A percentile compares a stretch with the other conserved stretches of the same genome.
Evolutionary conservation across 2,888 invertebrate species (phyloP).

Genomic region (Hirtodrosophila confusa): DNA sequence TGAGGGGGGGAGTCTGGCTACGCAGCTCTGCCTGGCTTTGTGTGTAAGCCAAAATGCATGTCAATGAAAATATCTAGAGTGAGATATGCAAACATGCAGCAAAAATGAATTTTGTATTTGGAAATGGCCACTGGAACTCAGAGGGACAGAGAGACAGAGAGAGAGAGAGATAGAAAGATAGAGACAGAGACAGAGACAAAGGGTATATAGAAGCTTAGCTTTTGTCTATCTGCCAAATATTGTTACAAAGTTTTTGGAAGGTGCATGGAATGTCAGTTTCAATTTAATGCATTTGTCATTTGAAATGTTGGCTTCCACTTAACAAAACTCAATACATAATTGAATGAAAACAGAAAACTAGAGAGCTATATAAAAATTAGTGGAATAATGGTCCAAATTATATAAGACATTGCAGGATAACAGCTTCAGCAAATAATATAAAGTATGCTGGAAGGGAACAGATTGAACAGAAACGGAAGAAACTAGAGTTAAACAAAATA

Average conservation of each 20-base stretch:
- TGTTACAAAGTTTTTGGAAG: slow-evolving; percentile 28
- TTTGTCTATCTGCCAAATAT: slow-evolving; percentile 36
- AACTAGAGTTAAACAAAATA: no score
- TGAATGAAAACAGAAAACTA: background rate
- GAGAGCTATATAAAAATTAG: no score
- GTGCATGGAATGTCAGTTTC: slow-evolving; percentile 5
- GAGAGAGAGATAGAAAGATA: background rate
- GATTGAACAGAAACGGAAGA: no score
- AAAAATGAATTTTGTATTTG: slow-evolving; percentile 67
- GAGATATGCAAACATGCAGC: slow-evolving; percentile 70
- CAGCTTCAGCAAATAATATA: no score
- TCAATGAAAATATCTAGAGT: slow-evolving; percentile 70
- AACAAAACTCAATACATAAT: background rate
- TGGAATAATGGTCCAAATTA: no score
- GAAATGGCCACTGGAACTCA: slow-evolving; percentile 18
- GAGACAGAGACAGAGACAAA: background rate
- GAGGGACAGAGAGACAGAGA: background rate
- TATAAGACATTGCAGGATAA: no score
- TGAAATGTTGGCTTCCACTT: slow-evolving; percentile 7
- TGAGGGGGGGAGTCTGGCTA: background rate
- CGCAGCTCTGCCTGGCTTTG: slow-evolving; percentile 38
- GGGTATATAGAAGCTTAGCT: background rate
- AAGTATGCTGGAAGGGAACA: no score
- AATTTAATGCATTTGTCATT: slow-evolving; percentile 21
- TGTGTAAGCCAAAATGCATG: slow-evolving; percentile 71